Percentiles rank a stretch among this genome's conserved stretches.
Conservation (phyloP, 1,140 invertebrate genomes). For the Meloidogyne exigua region DNA sequence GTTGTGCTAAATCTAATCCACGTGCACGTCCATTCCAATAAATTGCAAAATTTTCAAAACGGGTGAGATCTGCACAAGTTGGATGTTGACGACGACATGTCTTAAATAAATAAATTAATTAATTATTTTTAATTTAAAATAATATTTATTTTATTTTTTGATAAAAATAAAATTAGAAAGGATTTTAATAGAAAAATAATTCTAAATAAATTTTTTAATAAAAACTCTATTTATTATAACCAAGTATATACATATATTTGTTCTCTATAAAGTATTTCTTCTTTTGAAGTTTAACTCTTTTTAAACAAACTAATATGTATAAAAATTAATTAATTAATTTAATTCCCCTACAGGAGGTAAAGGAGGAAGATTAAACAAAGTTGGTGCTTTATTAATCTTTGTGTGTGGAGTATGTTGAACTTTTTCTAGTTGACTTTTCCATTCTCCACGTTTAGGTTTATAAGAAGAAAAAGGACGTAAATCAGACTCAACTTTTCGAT, state of each 20-base stretch:
- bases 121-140: too few species aligned
- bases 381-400: conserved; percentile 21
- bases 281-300: too few species aligned
- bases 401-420: conserved; percentile 4
- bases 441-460: conserved; percentile 40
- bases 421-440: conserved; percentile 13
- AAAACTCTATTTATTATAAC: too few species aligned
- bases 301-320: background rate
- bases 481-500: conserved; percentile 34
- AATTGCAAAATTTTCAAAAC: conserved; percentile 41
- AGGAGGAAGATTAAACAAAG: conserved; percentile 21
- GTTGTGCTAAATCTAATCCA: conserved; percentile 42
- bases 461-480: conserved; percentile 37
- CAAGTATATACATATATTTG: too few species aligned
- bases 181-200: too few species aligned
- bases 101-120: background rate
- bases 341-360: conserved; percentile 5
- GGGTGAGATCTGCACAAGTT: conserved; percentile 35
- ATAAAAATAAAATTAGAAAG: too few species aligned
- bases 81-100: conserved; percentile 35
- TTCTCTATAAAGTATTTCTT: too few species aligned
- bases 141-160: background rate
- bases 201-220: too few species aligned
- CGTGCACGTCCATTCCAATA: conserved; percentile 44
- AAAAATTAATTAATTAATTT: background rate